phyloP scores from a whole-genome alignment of 2,888 invertebrate species.

The Leptogaster cylindrica region DNA sequence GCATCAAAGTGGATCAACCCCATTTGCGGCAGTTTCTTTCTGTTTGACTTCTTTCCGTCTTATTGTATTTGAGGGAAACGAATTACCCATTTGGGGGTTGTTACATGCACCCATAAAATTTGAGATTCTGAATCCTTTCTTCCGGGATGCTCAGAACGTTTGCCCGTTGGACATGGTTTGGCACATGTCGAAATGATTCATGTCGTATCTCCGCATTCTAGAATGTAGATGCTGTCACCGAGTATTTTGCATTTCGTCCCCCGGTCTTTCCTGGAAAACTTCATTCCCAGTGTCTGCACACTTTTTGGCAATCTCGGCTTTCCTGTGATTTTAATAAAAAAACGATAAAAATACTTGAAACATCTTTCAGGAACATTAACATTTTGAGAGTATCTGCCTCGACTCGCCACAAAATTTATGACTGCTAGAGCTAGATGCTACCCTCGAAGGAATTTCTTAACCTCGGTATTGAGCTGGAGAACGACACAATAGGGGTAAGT shows the following conservation, averaged over 20 bases:
- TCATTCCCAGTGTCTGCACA: background rate
- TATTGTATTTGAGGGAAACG: slow-evolving; percentile 59
- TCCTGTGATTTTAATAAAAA: slow-evolving; percentile 47
- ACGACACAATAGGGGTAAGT: slow-evolving; percentile 26
- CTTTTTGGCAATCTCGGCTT: slow-evolving; percentile 16
- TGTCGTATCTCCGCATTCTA: slow-evolving; percentile 1
- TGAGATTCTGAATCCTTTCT: slow-evolving; percentile 35
- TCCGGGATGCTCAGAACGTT: background rate
- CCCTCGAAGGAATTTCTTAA: slow-evolving; percentile 11
- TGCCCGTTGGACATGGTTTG: slow-evolving; percentile 23
- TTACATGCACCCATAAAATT: slow-evolving; percentile 50
- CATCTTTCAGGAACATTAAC: slow-evolving; percentile 47
- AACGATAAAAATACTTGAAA: slow-evolving; percentile 47
- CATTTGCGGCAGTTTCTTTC: slow-evolving; percentile 54
- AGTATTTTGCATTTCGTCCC: slow-evolving; percentile 1
- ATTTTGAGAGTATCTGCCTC: slow-evolving; percentile 43
- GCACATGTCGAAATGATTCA: slow-evolving; percentile 41
- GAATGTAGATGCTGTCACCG: slow-evolving; percentile 16
- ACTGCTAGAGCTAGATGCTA: slow-evolving; percentile 6
- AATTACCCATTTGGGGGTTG: slow-evolving; percentile 63
- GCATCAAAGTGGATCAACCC: slow-evolving; percentile 42
- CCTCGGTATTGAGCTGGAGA: background rate
- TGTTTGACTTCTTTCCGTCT: slow-evolving; percentile 20
- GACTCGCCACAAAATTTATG: slow-evolving; percentile 35
- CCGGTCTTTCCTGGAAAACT: no score